Percentiles rank a stretch among this genome's conserved stretches.
Evolutionary conservation across 2,888 invertebrate genomes (phyloP).

Genomic region (Formica aserva): DNA sequence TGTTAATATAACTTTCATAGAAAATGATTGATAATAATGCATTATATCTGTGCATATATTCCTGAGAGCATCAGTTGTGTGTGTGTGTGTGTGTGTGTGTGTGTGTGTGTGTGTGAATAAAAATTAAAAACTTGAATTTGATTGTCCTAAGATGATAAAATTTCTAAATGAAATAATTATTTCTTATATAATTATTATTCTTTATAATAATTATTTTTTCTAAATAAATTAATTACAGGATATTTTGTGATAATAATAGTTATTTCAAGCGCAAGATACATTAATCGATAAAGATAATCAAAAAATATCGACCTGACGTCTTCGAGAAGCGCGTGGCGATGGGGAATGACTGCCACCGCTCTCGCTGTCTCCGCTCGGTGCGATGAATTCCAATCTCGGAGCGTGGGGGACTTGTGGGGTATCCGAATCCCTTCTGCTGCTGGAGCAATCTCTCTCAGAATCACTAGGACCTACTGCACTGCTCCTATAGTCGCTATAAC

Average conservation of each 20-base stretch:
- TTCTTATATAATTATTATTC: neutral
- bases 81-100: neutral
- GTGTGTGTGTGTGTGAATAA: neutral
- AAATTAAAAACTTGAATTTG: neutral
- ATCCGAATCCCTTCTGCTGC: constrained; percentile 90
- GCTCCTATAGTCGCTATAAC: constrained; percentile 96
- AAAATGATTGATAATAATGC: neutral
- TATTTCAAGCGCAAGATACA: neutral
- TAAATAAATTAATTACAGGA: neutral
- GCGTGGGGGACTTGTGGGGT: constrained; percentile 84
- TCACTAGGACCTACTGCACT: constrained; percentile 95
- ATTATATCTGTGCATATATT: neutral
- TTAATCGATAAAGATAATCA: neutral
- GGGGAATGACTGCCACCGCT: constrained; percentile 95
- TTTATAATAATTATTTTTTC: neutral
- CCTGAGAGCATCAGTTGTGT: neutral
- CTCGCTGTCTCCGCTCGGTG: constrained; percentile 92
- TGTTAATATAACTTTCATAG: neutral
- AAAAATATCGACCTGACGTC: constrained; percentile 89
- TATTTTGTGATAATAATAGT: neutral
- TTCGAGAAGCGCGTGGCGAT: constrained; percentile 93
- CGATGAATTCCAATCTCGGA: constrained; percentile 89
- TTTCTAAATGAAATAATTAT: neutral
- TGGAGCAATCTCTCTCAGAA: constrained; percentile 94
- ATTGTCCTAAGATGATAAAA: neutral